These are phyloP conservation scores for Telmatochromis brachygnathus DNA, from an alignment of 2,113 vertebrate species.

Conservation along the genomic window DNA sequence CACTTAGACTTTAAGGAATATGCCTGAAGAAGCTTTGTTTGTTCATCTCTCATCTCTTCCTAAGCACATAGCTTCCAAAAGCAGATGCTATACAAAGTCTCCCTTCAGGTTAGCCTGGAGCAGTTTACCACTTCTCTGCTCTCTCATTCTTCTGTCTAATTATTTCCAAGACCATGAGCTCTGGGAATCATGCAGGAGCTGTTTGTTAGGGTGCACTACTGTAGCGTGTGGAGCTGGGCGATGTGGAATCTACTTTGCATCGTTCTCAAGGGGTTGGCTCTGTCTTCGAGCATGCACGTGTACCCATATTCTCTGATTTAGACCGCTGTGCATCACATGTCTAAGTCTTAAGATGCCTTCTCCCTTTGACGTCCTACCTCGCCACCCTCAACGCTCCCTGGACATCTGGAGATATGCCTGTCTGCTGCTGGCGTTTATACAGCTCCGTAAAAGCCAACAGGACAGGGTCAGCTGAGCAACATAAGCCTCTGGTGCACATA, in stretches of 20 bases:
- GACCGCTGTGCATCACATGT: background rate
- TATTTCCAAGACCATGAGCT: constrained; percentile 27
- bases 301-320: background rate
- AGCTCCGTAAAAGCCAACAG: constrained; percentile 11
- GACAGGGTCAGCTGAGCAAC: constrained; percentile 20
- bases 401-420: constrained; percentile 11
- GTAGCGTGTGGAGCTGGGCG: constrained; percentile 2
- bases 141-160: constrained; percentile 43
- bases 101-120: constrained; percentile 42
- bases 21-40: constrained; percentile 31
- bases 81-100: constrained; percentile 23
- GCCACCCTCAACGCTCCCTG: background rate
- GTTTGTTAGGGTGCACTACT: constrained; percentile 9
- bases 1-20: constrained; percentile 35
- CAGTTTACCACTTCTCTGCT: constrained; percentile 19
- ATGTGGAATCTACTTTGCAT: constrained; percentile 10
- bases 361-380: background rate
- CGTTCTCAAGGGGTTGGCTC: background rate
- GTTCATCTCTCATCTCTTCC: constrained; percentile 6
- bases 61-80: constrained; percentile 2
- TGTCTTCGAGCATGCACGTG: background rate
- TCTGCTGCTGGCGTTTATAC: constrained; percentile 6
- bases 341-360: background rate
- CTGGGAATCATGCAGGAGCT: constrained; percentile 16
- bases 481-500: constrained; percentile 7